Evolutionary conservation across 92 coral and sea anemone species (phyloP).

Genomic region (Isaurus tuberculatus): DNA sequence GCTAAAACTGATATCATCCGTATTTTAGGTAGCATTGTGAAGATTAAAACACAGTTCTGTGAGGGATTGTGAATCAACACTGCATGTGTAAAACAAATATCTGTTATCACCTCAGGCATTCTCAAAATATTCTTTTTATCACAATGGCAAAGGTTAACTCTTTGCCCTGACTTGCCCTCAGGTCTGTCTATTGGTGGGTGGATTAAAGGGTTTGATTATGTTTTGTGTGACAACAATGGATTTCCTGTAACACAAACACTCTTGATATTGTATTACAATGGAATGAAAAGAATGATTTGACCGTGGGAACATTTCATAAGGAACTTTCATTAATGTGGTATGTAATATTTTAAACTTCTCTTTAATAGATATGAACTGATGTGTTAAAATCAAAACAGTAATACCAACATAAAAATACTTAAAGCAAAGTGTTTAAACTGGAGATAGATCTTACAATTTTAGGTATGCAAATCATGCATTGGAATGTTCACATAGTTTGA

Average conservation of each 20-base stretch:
- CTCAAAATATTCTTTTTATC: slow-evolving; percentile 9
- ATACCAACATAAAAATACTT: not conserved
- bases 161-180: slow-evolving; percentile 40
- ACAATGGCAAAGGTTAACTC: slow-evolving; percentile 36
- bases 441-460: not conserved
- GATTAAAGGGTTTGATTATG: slow-evolving; percentile 13
- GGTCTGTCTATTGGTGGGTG: slow-evolving; percentile 16
- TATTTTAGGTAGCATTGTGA: not conserved
- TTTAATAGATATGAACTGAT: not conserved
- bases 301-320: slow-evolving; percentile 35
- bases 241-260: slow-evolving; percentile 17
- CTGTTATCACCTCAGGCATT: slow-evolving; percentile 32
- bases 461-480: slow-evolving; percentile 19
- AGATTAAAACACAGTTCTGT: not conserved
- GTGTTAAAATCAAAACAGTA: not conserved
- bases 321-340: not conserved
- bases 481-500: slow-evolving; percentile 43
- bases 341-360: not conserved
- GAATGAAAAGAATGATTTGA: slow-evolving; percentile 16
- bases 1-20: not conserved
- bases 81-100: slow-evolving; percentile 26
- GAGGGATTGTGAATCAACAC: not conserved
- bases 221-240: slow-evolving; percentile 38
- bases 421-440: not conserved
- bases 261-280: slow-evolving; percentile 31